Conservation (phyloP, 2,797 vertebrate genomes). For the Enteromius paludinosus region DNA sequence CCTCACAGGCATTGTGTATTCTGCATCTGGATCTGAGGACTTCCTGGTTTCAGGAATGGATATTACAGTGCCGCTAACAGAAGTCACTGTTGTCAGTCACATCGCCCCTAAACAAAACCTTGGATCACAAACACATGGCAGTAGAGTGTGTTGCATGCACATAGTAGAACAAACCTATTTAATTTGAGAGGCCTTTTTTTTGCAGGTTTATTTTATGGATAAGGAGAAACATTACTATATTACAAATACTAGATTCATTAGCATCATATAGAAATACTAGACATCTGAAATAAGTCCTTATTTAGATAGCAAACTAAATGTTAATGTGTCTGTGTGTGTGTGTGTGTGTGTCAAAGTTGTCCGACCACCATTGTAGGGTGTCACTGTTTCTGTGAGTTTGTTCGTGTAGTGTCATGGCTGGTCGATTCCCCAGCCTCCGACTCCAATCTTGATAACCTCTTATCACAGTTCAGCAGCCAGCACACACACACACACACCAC, state of each 20-base stretch:
- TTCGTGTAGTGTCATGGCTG: slow-evolving; percentile 53
- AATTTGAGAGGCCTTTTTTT: neutral
- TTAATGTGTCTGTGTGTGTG: neutral
- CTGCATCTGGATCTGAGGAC: slow-evolving; percentile 1
- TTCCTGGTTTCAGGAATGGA: slow-evolving; percentile 30
- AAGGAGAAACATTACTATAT: neutral
- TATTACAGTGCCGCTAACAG: neutral
- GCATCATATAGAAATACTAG: neutral
- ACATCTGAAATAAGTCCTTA: neutral
- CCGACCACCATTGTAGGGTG: slow-evolving; percentile 7
- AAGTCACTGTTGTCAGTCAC: neutral
- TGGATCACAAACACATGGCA: neutral
- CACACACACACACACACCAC: slow-evolving; percentile 54
- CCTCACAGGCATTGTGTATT: neutral
- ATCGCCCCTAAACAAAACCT: neutral
- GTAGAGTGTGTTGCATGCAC: slow-evolving; percentile 4
- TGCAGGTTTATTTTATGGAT: neutral
- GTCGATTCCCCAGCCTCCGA: slow-evolving; percentile 72
- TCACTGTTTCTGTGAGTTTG: slow-evolving; percentile 50
- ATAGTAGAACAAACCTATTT: neutral
- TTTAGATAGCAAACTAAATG: neutral
- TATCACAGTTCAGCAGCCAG: slow-evolving; percentile 78
- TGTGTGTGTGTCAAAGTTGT: neutral
- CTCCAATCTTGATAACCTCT: slow-evolving; percentile 80
- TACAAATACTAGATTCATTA: neutral